Base-by-base conservation (phyloP, 2,113 vertebrate species). In the Jaculus jaculus region DNA sequence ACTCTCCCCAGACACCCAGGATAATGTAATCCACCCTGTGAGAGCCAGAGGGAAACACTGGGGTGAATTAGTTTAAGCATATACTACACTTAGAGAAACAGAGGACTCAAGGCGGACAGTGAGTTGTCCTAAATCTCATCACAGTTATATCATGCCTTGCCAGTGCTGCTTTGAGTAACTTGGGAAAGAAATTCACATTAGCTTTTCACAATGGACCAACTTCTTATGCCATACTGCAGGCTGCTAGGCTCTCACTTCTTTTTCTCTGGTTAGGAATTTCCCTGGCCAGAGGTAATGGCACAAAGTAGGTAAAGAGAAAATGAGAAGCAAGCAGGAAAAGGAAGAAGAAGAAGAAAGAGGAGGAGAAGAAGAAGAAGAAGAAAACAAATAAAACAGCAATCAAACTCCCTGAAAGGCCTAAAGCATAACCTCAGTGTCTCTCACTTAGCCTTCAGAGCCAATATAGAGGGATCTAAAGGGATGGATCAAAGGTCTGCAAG, bases 61-160 rank as follows among this genome's bases (percentile, higher is more conserved):
- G 32, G 11, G 21, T 63, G 21, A 61, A 80, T 60, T 66, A 63
- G 61, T 66, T 91, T 80, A 71, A 75, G 8, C 51, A 85, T 60
- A 58, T 71, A 51, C 68, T 91, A 4, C 37, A 78, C 32, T 69
- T 69, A 37, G 42, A 86, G 60, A 92, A 95, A 80, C 24, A 28
- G 42, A 92, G 51, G 66, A 51, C 24, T 69, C 54, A 13, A 65
- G 39, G 1, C 7, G 23, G 47, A 74, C 91, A 82, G 37, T 54
- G 79, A 42, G 34, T 28, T 28, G 2, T 34, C 17, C n/a, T 90
- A 75, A 92, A 82, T 92, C 68, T 75, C 5, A 34, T 0, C 24
- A 34, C 39, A 77, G 37, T 95, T 68, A 37, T 39, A 94, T 68
- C n/a, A 87, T 86, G 91, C n/a, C 54, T 28, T 42, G 37, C 21